Conservation (phyloP, 2,888 invertebrate species). For the Graphium colonna region DNA sequence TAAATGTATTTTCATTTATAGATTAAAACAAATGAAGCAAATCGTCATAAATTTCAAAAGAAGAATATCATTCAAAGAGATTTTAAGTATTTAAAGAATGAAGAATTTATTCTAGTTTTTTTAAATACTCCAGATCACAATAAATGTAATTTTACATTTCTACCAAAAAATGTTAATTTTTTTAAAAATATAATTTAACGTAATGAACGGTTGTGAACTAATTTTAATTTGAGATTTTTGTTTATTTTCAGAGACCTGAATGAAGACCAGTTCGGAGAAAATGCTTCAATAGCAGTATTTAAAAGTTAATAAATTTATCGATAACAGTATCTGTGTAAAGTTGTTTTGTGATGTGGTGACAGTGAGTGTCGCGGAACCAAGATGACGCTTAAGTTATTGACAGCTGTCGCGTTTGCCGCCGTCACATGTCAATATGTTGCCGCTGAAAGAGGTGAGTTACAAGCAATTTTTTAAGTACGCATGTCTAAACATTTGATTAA, state of each 20-base stretch:
- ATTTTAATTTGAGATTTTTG: not conserved
- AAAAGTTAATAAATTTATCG: not conserved
- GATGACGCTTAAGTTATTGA: too few relatives aligned
- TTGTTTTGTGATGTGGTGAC: conserved; percentile 33
- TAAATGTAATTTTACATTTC: too few relatives aligned
- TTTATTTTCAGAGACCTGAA: conserved; percentile 5
- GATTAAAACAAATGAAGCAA: too few relatives aligned
- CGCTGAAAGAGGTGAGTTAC: conserved; percentile 45
- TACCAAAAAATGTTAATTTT: too few relatives aligned
- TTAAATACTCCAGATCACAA: too few relatives aligned
- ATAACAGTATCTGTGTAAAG: conserved; percentile 18
- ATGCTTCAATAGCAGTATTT: conserved; percentile 9
- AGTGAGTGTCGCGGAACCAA: too few relatives aligned
- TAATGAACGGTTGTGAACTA: not conserved
- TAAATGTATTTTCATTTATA: too few relatives aligned
- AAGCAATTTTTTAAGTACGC: too few relatives aligned
- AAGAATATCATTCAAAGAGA: too few relatives aligned
- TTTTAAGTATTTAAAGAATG: not conserved
- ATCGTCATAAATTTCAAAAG: too few relatives aligned
- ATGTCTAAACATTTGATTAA: too few relatives aligned
- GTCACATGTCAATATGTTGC: conserved; percentile 33
- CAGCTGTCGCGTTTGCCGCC: conserved; percentile 37
- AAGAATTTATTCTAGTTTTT: not conserved
- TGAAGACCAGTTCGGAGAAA: not conserved
- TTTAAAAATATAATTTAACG: too few relatives aligned